Percentiles rank a stretch among this genome's conserved stretches.
Evolutionary conservation across 1,140 invertebrate genomes (phyloP).

Genomic region (Mizuhopecten yessoensis): DNA sequence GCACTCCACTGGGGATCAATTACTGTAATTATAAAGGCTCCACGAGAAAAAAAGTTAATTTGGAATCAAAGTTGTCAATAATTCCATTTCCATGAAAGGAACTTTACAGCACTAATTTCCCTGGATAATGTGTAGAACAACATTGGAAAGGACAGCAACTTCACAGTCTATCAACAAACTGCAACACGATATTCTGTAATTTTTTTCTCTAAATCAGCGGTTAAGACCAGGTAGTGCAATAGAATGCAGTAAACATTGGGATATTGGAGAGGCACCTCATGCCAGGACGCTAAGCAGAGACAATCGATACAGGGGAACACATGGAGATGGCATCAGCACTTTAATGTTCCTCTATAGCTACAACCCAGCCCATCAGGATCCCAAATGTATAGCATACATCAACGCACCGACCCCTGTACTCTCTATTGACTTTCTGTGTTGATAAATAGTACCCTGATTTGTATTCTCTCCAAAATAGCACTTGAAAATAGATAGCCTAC

Average conservation of each 20-base stretch:
- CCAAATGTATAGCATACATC: background rate
- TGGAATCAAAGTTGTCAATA: background rate
- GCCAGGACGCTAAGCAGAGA: background rate
- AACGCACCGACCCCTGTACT: background rate
- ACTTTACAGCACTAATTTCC: background rate
- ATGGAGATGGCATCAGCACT: background rate
- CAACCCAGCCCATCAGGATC: background rate
- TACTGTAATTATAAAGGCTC: background rate
- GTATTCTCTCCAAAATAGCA: conserved; percentile 15
- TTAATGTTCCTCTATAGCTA: background rate
- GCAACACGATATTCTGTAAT: background rate
- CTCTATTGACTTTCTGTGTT: background rate
- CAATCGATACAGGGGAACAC: background rate
- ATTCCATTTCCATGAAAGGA: background rate
- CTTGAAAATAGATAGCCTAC: background rate
- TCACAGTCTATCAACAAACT: background rate
- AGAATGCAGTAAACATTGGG: background rate
- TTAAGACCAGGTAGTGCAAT: background rate
- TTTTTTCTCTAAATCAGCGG: conserved; percentile 13
- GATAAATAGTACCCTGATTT: conserved; percentile 26
- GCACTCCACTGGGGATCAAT: background rate
- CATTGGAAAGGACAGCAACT: background rate
- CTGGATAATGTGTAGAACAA: background rate
- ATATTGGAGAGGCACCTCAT: background rate
- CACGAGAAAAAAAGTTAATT: background rate